phyloP scores from a whole-genome alignment of 2,797 vertebrate species.

The Coccyzus lansbergi region DNA sequence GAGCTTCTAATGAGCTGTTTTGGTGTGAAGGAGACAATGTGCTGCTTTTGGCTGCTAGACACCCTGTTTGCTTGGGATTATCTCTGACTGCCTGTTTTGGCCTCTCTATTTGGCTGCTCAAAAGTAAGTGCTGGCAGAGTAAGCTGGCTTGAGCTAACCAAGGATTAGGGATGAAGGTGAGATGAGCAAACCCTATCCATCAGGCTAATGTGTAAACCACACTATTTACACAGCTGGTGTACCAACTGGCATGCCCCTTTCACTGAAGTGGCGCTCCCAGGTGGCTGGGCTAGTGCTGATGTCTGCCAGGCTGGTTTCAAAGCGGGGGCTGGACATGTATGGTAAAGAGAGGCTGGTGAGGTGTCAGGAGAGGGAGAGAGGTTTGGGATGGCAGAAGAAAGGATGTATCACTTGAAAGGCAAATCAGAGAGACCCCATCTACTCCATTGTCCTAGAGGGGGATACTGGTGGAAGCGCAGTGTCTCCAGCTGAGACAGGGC shows the following conservation, averaged over 20 bases:
- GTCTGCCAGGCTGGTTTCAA: not conserved
- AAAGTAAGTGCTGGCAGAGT: not conserved
- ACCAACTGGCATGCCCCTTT: not conserved
- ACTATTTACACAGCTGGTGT: not conserved
- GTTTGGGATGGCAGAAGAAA: not conserved
- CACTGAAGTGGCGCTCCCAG: not conserved
- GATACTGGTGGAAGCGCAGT: not conserved
- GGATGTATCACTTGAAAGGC: not conserved
- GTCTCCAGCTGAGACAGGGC: not conserved
- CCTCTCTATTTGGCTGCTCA: not conserved
- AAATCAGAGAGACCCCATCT: not conserved
- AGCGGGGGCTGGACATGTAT: not conserved
- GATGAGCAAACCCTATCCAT: not conserved
- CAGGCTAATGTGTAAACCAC: not conserved
- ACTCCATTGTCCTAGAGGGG: not conserved
- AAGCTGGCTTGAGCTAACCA: not conserved
- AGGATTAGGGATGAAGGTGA: not conserved
- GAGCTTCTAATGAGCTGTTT: not conserved
- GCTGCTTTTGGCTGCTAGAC: not conserved
- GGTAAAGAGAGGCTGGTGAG: not conserved
- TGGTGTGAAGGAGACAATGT: not conserved
- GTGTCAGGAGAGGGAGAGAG: not conserved
- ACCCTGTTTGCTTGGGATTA: slow-evolving; percentile 10
- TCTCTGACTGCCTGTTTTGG: not conserved
- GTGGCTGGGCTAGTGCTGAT: not conserved